Base-by-base conservation (phyloP, 92 coral and sea anemone genomes). In the Zoanthus gigantus region DNA sequence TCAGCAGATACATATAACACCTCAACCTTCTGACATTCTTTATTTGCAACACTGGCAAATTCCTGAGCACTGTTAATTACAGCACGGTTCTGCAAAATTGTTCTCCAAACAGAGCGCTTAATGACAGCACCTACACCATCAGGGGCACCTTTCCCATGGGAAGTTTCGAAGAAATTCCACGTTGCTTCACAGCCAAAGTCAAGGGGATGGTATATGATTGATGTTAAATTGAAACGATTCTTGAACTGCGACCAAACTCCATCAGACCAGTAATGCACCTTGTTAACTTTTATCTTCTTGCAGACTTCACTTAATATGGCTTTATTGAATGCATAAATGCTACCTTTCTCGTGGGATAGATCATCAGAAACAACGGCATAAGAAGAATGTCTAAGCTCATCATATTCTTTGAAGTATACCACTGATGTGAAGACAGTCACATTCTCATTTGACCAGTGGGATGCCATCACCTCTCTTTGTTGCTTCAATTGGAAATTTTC, bases 61-160 rank as follows among this genome's bases (percentile, higher is more conserved):
- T 76, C 80, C 44, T 85, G 71, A 5, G 89, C 92, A 67, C 47
- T 85, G 81, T 85, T 85, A 17, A 90, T 46, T 48, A 90, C 92
- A 10, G 53, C 92, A 45, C 63, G 71, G 17, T 77, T 80, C 78
- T 84, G 78, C 9, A 89, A 77, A 69, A 84, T 89, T 1, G 92
- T 77, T 72, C 58, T 72, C 91, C 88, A 88, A 2, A 83, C 83
- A 34, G 80, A 68, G 1, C 88, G 17, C 56, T 88, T 88, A 6
- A 88, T 83, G 29, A 56, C 81, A 0, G 74, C 77, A 23, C 84
- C 84, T 6, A 89, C 79, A 14, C 88, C 84, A 76, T 89, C 92
- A 0, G 61, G 71, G n/a, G 88, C 83, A 0, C 92, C 92, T 68
- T 89, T 89, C 0, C 92, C 90, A 71, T 85, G 89, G 5, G 92